Evolutionary conservation across 2,888 invertebrate genomes (phyloP), one percentile per base, ranked within the genome.

Genomic region (Quadroppia sp.): DNA sequence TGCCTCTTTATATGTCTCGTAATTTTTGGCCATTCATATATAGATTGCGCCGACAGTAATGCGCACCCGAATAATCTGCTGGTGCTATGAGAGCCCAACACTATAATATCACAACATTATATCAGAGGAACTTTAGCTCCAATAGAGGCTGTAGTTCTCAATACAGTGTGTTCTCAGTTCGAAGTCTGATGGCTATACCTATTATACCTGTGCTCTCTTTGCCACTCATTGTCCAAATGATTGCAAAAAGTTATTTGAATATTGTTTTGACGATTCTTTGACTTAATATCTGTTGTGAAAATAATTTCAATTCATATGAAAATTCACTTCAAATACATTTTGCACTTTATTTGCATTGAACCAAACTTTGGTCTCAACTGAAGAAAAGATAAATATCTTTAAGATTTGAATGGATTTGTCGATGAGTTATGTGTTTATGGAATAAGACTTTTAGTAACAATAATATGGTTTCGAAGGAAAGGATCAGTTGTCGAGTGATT

Each of bases 181-280:
- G 6, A 15, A n/a, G 50, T 20, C 53, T 53, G 53, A 53, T 53
- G 53, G 53, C 53, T 23, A 53, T 53, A 53, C 53, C 25, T 9
- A 13, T 13, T 17, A 45, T 45, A 45, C 45, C 13, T 9, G 45
- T n/a, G 45, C 53, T 53, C 23, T 53, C 53, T 53, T 53, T 23
- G 53, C 23, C 53, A 23, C 23, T 53, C 53, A 20, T 23, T 25
- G 23, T 53, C 53, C 23, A 4, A 15, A 25, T 4, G 7, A 13
- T 53, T 53, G 25, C 53, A 23, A 53, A 50, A 53, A 53, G 23
- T 23, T 11, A 23, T 23, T 53, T 53, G 20, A 53, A 23, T 53
- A 53, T 53, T 53, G 25, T 11, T 53, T 53, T 53, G 53, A 53
- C 20, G 25, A 53, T 25, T 23, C 53, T 53, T 53, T 53, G 25